phyloP scores from a whole-genome alignment of 2,888 invertebrate genomes.

The Ectemnius cavifrons region DNA sequence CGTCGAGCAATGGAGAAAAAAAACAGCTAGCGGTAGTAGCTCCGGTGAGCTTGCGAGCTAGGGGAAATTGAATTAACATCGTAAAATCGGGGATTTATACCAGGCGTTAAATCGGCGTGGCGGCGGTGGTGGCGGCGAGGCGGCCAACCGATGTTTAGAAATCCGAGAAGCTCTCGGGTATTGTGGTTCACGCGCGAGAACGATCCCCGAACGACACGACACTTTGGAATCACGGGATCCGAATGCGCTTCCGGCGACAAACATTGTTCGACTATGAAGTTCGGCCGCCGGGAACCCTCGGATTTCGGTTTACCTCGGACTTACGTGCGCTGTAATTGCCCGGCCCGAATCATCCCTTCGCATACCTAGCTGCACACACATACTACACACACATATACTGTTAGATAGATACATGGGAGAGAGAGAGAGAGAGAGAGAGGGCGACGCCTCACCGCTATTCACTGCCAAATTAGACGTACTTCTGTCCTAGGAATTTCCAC shows the following conservation, averaged over 20 bases:
- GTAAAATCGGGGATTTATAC: slow-evolving; percentile 38
- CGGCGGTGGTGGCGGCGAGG: neutral
- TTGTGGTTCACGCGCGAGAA: slow-evolving; percentile 39
- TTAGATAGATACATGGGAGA: no score
- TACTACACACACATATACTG: no score
- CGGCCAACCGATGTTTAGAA: slow-evolving; percentile 19
- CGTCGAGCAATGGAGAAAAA: no score
- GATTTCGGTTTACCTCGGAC: slow-evolving; percentile 60
- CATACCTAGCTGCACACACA: no score
- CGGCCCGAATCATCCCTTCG: slow-evolving; percentile 6
- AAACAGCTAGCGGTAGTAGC: no score
- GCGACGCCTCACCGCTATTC: slow-evolving; percentile 3
- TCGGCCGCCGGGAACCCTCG: slow-evolving; percentile 26
- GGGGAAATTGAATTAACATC: slow-evolving; percentile 41
- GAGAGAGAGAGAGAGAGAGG: no score
- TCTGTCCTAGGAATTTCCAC: neutral
- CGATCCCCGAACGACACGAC: slow-evolving; percentile 43
- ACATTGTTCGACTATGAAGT: slow-evolving; percentile 43
- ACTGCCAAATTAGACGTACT: slow-evolving; percentile 36
- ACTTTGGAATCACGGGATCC: slow-evolving; percentile 50
- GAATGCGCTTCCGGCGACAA: slow-evolving; percentile 36
- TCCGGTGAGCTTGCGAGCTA: neutral
- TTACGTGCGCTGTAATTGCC: slow-evolving; percentile 54
- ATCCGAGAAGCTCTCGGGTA: slow-evolving; percentile 16
- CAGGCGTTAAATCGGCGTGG: slow-evolving; percentile 28